Percentiles rank a stretch among this genome's conserved stretches.
Evolutionary conservation across 1,140 invertebrate genomes (phyloP).

Genomic region (Pseudomyrmex flavicornis): DNA sequence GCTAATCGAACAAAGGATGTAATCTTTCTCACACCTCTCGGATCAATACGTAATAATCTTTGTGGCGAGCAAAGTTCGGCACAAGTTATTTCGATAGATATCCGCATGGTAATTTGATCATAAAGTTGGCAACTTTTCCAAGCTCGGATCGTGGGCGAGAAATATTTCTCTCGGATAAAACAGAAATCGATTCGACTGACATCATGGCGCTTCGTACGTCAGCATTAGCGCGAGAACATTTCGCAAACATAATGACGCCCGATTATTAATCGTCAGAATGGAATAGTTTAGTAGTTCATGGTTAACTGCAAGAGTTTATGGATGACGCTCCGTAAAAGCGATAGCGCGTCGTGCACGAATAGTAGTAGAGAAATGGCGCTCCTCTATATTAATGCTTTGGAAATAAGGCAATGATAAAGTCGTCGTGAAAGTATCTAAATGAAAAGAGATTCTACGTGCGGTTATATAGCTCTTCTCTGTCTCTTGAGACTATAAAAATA

Average conservation of each 20-base stretch:
- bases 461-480: neutral
- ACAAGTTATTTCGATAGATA: constrained; percentile 22
- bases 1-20: neutral
- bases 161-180: neutral
- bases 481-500: constrained; percentile 13
- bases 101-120: neutral
- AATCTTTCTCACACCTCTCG: neutral
- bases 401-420: constrained; percentile 8
- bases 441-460: neutral
- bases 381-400: neutral
- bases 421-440: neutral
- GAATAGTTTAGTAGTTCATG: constrained; percentile 18
- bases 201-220: constrained; percentile 7
- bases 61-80: neutral
- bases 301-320: constrained; percentile 16
- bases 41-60: constrained; percentile 5
- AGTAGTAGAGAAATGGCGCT: constrained; percentile 19
- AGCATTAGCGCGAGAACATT: constrained; percentile 20
- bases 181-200: constrained; percentile 6
- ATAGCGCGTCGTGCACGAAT: constrained; percentile 7
- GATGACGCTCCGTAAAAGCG: neutral
- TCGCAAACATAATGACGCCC: neutral
- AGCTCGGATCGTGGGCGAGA: neutral
- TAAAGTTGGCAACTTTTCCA: constrained; percentile 20
- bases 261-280: constrained; percentile 21